Evolutionary conservation across 2,888 invertebrate species (phyloP).

Genomic region (Argyresthia goedartella): DNA sequence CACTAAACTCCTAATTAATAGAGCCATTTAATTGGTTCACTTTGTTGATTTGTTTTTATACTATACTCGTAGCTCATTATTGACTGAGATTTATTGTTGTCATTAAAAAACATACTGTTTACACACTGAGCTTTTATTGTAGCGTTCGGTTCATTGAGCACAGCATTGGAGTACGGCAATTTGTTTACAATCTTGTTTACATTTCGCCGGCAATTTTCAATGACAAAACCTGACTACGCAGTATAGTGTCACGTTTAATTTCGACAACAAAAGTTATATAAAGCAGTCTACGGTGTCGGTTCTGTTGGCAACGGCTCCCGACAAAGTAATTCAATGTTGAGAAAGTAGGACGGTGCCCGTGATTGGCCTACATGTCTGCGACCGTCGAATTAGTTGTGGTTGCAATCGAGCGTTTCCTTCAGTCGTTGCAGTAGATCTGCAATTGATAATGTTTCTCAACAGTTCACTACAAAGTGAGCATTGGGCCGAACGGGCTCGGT

Average conservation of each 20-base stretch:
- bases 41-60: slow-evolving; percentile 10
- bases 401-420: slow-evolving; percentile 56
- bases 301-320: slow-evolving; percentile 56
- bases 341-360: slow-evolving; percentile 61
- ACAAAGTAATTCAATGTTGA: slow-evolving; percentile 55
- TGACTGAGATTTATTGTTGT: slow-evolving; percentile 50
- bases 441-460: slow-evolving; percentile 52
- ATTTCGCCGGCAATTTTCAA: neutral
- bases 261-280: slow-evolving; percentile 64
- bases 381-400: slow-evolving; percentile 52
- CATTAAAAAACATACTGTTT: slow-evolving; percentile 23
- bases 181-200: neutral
- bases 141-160: neutral
- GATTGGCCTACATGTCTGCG: slow-evolving; percentile 57
- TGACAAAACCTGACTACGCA: slow-evolving; percentile 14
- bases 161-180: neutral
- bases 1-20: slow-evolving; percentile 28
- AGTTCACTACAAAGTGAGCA: slow-evolving; percentile 9
- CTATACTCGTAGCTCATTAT: slow-evolving; percentile 18
- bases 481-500: neutral
- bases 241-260: slow-evolving; percentile 44
- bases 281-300: slow-evolving; percentile 38
- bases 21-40: slow-evolving; percentile 26
- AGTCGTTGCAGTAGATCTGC: slow-evolving; percentile 40
- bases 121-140: neutral